A percentile compares a stretch with the other conserved stretches of the same genome.
Conservation (phyloP, 2,888 invertebrate species). For the Pandemis heparana region DNA sequence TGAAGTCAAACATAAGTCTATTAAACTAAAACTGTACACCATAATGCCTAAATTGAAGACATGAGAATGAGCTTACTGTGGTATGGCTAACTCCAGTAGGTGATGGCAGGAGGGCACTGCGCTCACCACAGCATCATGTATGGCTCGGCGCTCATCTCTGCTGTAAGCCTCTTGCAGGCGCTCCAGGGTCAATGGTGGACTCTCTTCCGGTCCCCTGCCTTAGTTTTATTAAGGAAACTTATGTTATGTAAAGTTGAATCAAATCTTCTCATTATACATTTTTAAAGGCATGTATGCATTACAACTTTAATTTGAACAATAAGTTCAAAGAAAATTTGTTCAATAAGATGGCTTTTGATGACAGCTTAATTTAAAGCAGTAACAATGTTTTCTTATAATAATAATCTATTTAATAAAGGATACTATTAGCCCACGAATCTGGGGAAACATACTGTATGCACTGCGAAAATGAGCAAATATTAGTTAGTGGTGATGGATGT, state of each 20-base stretch:
- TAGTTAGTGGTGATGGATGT: slow-evolving; percentile 15
- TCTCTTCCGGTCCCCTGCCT: slow-evolving; percentile 59
- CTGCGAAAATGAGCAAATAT: slow-evolving; percentile 24
- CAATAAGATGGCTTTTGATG: no score
- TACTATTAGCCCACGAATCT: slow-evolving; percentile 45
- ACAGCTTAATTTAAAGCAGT: no score
- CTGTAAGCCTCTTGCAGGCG: slow-evolving; percentile 77
- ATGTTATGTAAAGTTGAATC: neutral
- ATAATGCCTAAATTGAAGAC: no score
- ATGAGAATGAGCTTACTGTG: slow-evolving; percentile 55
- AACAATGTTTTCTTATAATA: neutral
- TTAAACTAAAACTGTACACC: no score
- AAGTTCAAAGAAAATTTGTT: no score
- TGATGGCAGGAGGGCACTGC: slow-evolving; percentile 67
- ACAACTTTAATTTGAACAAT: no score
- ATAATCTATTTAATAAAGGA: slow-evolving; percentile 48
- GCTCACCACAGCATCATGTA: slow-evolving; percentile 82
- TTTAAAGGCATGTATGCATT: neutral
- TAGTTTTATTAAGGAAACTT: slow-evolving; percentile 59
- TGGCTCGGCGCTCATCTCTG: slow-evolving; percentile 83
- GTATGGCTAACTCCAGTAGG: slow-evolving; percentile 64
- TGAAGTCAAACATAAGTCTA: no score
- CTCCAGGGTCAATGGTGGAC: slow-evolving; percentile 64
- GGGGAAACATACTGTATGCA: slow-evolving; percentile 1
- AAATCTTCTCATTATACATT: neutral